phyloP scores from a whole-genome alignment of 1,140 invertebrate species.

The Oncopeltus fasciatus region DNA sequence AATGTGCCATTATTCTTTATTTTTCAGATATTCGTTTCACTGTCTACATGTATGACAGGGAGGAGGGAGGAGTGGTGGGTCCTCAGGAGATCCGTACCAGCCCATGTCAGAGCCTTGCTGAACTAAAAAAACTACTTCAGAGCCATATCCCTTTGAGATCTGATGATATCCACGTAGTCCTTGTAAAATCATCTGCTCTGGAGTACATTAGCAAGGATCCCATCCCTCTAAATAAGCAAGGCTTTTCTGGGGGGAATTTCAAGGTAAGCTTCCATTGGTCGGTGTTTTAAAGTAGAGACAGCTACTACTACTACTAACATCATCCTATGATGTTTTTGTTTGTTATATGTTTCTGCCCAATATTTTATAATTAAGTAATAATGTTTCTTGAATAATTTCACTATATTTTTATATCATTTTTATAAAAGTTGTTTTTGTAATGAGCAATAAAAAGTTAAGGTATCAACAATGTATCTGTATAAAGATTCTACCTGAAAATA shows the following conservation, averaged over 20 bases:
- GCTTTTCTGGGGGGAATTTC: slow-evolving; percentile 8
- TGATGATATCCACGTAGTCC: slow-evolving; percentile 1
- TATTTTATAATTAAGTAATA: too few relatives aligned
- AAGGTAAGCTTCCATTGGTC: neutral
- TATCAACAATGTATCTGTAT: too few relatives aligned
- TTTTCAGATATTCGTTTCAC: slow-evolving; percentile 41
- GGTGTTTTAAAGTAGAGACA: neutral
- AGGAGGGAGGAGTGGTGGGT: slow-evolving; percentile 43
- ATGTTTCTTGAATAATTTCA: too few relatives aligned
- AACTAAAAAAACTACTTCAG: slow-evolving; percentile 38
- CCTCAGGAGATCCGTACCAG: slow-evolving; percentile 44
- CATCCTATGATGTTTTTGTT: too few relatives aligned
- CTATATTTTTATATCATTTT: too few relatives aligned
- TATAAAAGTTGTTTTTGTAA: too few relatives aligned
- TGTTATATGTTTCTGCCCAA: too few relatives aligned
- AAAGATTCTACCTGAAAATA: too few relatives aligned
- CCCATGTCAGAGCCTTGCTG: slow-evolving; percentile 37
- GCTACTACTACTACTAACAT: too few relatives aligned
- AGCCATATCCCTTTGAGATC: slow-evolving; percentile 1
- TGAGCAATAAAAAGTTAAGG: too few relatives aligned
- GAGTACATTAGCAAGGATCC: slow-evolving; percentile 16
- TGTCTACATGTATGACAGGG: slow-evolving; percentile 46
- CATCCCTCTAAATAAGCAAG: neutral
- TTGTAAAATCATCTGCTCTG: slow-evolving; percentile 1
- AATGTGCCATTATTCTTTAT: too few relatives aligned